Evolutionary conservation across 2,888 invertebrate species (phyloP), one percentile per base, ranked within the genome.

Genomic region (Ormia ochracea): DNA sequence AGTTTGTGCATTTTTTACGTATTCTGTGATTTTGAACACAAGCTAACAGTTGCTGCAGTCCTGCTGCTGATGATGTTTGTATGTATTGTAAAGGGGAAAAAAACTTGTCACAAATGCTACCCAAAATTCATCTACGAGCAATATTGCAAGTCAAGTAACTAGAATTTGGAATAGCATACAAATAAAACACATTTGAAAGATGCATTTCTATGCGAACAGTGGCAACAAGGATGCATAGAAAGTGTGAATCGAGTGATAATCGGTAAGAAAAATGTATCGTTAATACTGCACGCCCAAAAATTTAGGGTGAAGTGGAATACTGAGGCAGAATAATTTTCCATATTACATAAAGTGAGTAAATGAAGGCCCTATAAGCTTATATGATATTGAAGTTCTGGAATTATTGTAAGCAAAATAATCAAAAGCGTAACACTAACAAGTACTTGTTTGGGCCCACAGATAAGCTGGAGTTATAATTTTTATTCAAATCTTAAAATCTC

Each of bases 11-110:
- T 26, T 31, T 52, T 26, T 19, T 41, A 10, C 31, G 2, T 33
- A 33, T 26, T 65, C 45, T 48, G 45, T 45, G 38, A 70, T 74
- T 80, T 75, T 66, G 73, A 56, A 58, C 14, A 78, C 56, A 50
- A 63, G 63, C 63, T 69, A 78, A 50, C 69, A 75, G 69, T 65
- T 75, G 50, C 63, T 75, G 65, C 54, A 59, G 33, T 61, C 45
- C 26, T 54, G n/a, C 21, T 54, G 59, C 61, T 61, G 28, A 33
- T 68, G 65, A 28, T 63, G 26, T 48, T 65, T 65, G 19, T 31
- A 50, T 58, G 61, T 54, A 17, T 41, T 31, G 38, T 66, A 41
- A 69, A 48, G 10, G 7, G 45, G 56, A 63, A 26, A 63, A 65
- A 66, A 59, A 14, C 19, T 41, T 54, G 43, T 52, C 65, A 43